Evolutionary conservation across 2,797 vertebrate genomes (phyloP), one percentile per base, ranked within the genome.

Genomic region (Allobates femoralis): DNA sequence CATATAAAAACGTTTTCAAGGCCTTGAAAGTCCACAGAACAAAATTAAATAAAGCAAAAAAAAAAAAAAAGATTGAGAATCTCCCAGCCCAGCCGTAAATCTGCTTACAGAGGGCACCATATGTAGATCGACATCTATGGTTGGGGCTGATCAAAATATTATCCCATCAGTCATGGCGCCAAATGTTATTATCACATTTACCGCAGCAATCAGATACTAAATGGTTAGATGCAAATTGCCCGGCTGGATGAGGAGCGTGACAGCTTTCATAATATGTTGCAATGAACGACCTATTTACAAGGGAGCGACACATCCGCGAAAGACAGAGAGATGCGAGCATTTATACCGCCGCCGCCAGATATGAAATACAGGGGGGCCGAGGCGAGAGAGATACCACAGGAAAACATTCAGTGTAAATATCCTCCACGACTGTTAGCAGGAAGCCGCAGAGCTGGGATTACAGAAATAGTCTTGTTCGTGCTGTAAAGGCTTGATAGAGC

Each of bases 321-420:
- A 28, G 16, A 26, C 4, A 80, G 28, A 81, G 30, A 58, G 85
- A 62, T 32, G 85, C 14, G n/a, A 50, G 28, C 19, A 14, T 51
- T 64, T 73, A 32, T 34, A 64, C 67, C 28, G 46, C 66, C 26
- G 64, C n/a, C 34, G 67, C 2, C n/a, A 80, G 67, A 84, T 79
- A 77, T 79, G 64, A 51, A 73, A 73, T 87, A 83, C 37, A 79
- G 75, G 26, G 66, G 64, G 75, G 75, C 73, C 53, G 64, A 55
- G 64, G 69, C 55, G 28, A 58, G 58, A 58, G 58, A 66, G 66
- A 84, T 84, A 84, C 77, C 69, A 56, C 76, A 85, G 78, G 82
- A 88, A 85, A 84, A 76, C 77, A 85, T 85, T 85, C 77, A 85
- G 56, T 88, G 83, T 85, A 87, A 84, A 87, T 87, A 87, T 87